Evolutionary conservation across 1,140 invertebrate species (phyloP).

Genomic region (Conus betulinus): DNA sequence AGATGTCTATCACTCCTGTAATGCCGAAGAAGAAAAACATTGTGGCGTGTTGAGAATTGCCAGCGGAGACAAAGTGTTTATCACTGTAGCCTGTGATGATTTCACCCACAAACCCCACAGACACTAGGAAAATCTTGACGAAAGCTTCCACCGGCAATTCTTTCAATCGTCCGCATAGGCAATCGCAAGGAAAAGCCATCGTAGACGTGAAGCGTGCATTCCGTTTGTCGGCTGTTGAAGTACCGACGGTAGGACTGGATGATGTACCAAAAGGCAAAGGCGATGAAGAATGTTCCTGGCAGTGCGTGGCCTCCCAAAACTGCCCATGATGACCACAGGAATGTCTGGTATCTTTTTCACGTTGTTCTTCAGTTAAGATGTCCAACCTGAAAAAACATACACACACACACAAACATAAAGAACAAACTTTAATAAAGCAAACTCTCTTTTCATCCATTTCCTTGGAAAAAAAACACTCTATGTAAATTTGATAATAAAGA

Average conservation of each 20-base stretch:
- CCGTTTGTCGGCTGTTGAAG: conserved; percentile 58
- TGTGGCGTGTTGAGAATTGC: conserved; percentile 78
- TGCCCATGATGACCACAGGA: conserved; percentile 71
- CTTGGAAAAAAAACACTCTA: background rate
- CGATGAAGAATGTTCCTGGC: conserved; percentile 78
- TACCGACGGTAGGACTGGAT: conserved; percentile 72
- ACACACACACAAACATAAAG: background rate
- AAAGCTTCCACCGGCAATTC: conserved; percentile 71
- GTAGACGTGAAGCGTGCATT: conserved; percentile 67
- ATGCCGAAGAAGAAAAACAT: conserved; percentile 79
- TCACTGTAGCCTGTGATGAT: conserved; percentile 74
- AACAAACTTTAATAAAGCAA: too few species aligned
- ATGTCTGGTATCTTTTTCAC: background rate
- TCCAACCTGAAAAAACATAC: background rate
- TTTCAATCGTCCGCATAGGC: conserved; percentile 63
- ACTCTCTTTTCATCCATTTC: background rate
- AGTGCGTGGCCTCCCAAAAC: conserved; percentile 76
- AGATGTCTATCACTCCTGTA: conserved; percentile 75
- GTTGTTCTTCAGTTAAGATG: background rate
- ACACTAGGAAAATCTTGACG: conserved; percentile 72
- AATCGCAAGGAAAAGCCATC: conserved; percentile 69
- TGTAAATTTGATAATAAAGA: background rate
- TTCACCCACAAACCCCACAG: conserved; percentile 73
- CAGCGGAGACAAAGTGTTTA: conserved; percentile 72
- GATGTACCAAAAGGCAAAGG: conserved; percentile 77